These are phyloP conservation scores for Ctena decussata DNA, from an alignment of 2,888 invertebrate genomes.

Conservation along the genomic window DNA sequence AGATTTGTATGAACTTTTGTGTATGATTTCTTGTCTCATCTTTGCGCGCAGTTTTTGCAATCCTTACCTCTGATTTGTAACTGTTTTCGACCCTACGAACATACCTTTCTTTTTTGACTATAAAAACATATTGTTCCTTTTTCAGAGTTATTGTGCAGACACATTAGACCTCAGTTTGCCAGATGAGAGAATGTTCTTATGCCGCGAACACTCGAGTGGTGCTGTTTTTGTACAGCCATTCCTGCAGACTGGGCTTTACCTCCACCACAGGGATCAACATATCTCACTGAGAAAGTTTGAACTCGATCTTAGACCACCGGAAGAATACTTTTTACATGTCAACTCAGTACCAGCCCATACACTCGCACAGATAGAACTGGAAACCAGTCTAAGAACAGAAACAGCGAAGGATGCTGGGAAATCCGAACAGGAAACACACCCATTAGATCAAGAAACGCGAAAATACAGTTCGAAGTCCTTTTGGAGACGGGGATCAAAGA, in stretches of 20 bases:
- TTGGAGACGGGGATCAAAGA: constrained; percentile 56
- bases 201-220: constrained; percentile 46
- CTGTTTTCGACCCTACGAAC: no score
- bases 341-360: constrained; percentile 20
- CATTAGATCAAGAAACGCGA: background rate
- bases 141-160: constrained; percentile 63
- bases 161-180: constrained; percentile 49
- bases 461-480: background rate
- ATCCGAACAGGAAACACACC: background rate
- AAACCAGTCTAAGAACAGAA: background rate
- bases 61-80: no score
- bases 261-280: constrained; percentile 61
- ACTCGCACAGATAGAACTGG: constrained; percentile 14
- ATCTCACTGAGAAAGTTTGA: constrained; percentile 52
- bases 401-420: background rate
- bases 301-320: constrained; percentile 58
- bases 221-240: constrained; percentile 55
- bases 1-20: no score
- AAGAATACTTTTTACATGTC: constrained; percentile 54
- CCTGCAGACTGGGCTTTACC: constrained; percentile 58
- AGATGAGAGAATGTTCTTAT: constrained; percentile 58
- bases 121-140: background rate
- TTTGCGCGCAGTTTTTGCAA: no score
- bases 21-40: no score
- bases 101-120: no score